phyloP scores from a whole-genome alignment of 2,113 vertebrate species.

The Equus przewalskii region DNA sequence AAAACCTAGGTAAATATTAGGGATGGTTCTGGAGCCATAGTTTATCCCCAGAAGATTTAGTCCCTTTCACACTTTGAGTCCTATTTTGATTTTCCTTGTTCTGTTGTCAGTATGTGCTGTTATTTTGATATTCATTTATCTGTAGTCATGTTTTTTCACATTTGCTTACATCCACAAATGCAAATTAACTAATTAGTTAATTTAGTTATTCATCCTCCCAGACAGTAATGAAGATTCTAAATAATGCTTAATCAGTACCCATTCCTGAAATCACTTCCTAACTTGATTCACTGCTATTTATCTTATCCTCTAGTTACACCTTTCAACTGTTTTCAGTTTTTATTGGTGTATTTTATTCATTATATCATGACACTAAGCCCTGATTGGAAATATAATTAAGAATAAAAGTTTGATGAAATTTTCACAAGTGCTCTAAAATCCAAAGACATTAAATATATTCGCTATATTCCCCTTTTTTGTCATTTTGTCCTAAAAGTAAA shows the following conservation, averaged over 20 bases:
- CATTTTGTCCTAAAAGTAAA: constrained; percentile 28
- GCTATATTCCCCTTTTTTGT: not conserved
- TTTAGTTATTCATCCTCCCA: constrained; percentile 10
- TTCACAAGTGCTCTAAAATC: constrained; percentile 49
- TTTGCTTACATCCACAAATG: constrained; percentile 23
- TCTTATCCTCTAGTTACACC: not conserved
- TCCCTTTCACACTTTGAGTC: not conserved
- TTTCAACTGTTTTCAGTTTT: constrained; percentile 43
- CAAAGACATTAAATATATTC: not conserved
- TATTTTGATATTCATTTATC: not conserved
- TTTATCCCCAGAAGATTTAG: not conserved
- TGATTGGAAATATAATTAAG: constrained; percentile 16
- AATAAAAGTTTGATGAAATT: not conserved
- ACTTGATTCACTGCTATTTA: constrained; percentile 27
- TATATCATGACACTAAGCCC: not conserved
- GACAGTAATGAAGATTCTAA: not conserved
- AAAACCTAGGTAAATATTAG: not conserved
- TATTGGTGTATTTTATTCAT: not conserved
- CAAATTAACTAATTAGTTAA: not conserved
- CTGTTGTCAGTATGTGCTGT: not conserved
- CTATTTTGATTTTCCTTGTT: not conserved
- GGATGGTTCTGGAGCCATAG: not conserved
- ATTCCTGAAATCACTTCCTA: not conserved
- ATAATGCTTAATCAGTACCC: not conserved
- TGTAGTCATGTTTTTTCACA: not conserved